Evolutionary conservation across 2,888 invertebrate species (phyloP).

Genomic region (Aplocera efformata): DNA sequence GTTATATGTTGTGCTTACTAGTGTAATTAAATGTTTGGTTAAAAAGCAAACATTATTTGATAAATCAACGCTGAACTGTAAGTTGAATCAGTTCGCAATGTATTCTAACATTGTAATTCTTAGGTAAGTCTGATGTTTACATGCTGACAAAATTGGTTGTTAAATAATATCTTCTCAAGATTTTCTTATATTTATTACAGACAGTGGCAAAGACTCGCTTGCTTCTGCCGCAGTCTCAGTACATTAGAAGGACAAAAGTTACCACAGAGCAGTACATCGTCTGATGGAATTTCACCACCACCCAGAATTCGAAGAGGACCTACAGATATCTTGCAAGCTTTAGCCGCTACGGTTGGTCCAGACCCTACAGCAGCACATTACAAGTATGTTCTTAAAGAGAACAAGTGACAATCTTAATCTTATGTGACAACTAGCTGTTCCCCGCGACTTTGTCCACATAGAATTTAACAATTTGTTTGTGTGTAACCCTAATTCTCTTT

Average conservation of each 20-base stretch:
- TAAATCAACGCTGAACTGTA: too few species aligned
- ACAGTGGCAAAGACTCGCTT: slow-evolving; percentile 58
- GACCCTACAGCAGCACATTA: slow-evolving; percentile 94
- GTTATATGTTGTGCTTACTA: too few species aligned
- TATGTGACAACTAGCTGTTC: too few species aligned
- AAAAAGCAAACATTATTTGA: too few species aligned
- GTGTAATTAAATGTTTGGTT: too few species aligned
- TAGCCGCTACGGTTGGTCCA: slow-evolving; percentile 88
- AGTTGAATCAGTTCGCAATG: slow-evolving; percentile 32
- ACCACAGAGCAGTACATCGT: slow-evolving; percentile 50
- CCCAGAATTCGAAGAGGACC: slow-evolving; percentile 86
- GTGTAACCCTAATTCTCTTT: too few species aligned
- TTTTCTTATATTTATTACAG: slow-evolving; percentile 35
- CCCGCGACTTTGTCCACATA: too few species aligned
- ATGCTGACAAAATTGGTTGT: slow-evolving; percentile 9
- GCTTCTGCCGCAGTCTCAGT: slow-evolving; percentile 55
- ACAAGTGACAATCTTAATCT: too few species aligned
- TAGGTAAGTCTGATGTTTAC: slow-evolving; percentile 35
- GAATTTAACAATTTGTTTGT: too few species aligned
- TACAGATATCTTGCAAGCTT: slow-evolving; percentile 90
- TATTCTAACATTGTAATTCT: slow-evolving; percentile 49
- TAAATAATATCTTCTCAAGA: too few species aligned
- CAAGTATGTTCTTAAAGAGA: slow-evolving; percentile 65
- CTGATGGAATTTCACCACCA: slow-evolving; percentile 79
- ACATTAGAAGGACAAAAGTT: slow-evolving; percentile 63